Evolutionary conservation across 2,888 invertebrate species (phyloP).

Genomic region (Malachius bipustulatus): DNA sequence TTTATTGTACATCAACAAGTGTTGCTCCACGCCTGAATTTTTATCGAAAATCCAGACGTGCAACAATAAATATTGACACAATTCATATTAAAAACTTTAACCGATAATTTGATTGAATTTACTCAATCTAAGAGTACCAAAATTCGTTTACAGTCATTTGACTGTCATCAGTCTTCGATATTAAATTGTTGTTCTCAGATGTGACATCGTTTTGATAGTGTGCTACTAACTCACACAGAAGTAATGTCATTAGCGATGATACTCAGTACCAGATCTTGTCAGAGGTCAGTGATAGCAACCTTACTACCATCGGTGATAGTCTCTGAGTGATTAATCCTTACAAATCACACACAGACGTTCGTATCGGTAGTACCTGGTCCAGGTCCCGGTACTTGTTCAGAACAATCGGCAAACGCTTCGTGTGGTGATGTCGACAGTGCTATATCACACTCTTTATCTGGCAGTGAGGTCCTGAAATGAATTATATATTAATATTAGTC

Average conservation of each 20-base stretch:
- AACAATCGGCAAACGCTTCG: slow-evolving; percentile 20
- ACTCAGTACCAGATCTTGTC: no score
- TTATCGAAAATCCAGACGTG: no score
- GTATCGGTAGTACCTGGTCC: slow-evolving; percentile 13
- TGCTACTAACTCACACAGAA: no score
- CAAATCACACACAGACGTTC: slow-evolving; percentile 29
- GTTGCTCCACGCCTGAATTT: no score
- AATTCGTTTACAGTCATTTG: slow-evolving; percentile 25
- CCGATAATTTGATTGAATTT: slow-evolving; percentile 17
- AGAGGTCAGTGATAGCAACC: no score
- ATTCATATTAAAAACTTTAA: background rate
- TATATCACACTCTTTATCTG: slow-evolving; percentile 15
- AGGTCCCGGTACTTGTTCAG: slow-evolving; percentile 16
- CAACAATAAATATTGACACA: no score
- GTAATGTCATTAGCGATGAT: no score
- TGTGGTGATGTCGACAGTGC: background rate
- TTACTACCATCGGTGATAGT: no score
- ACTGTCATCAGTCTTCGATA: slow-evolving; percentile 25
- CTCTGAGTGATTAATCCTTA: slow-evolving; percentile 28
- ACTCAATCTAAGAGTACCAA: slow-evolving; percentile 21
- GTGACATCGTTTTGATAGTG: no score
- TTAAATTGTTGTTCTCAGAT: slow-evolving; percentile 20
- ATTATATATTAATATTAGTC: slow-evolving; percentile 1
- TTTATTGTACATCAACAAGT: slow-evolving; percentile 1
- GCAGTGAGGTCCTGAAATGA: slow-evolving; percentile 23